phyloP scores from a whole-genome alignment of 2,797 vertebrate genomes.

The Leptoclinus maculatus region DNA sequence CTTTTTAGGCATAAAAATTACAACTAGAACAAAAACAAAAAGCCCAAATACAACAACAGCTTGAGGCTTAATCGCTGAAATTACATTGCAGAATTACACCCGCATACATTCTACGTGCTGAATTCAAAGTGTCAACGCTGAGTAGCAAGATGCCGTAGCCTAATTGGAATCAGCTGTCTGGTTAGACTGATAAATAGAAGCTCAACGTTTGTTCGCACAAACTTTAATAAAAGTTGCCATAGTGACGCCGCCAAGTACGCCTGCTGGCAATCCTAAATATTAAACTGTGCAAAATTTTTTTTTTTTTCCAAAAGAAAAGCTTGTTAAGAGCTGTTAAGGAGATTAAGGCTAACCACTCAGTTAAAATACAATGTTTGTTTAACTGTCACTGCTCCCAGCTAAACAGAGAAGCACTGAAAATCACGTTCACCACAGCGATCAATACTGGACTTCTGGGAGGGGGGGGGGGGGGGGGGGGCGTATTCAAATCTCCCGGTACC shows the following conservation, averaged over 20 bases:
- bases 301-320: conserved; percentile 38
- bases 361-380: conserved; percentile 63
- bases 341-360: conserved; percentile 51
- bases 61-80: conserved; percentile 60
- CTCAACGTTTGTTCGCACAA: conserved; percentile 44
- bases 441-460: conserved; percentile 55
- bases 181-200: conserved; percentile 50
- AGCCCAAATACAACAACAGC: conserved; percentile 43
- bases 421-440: conserved; percentile 60
- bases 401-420: conserved; percentile 39
- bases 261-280: conserved; percentile 34
- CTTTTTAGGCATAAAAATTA: conserved; percentile 37
- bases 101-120: conserved; percentile 23
- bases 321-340: conserved; percentile 45
- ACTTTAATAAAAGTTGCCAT: conserved; percentile 49
- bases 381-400: conserved; percentile 46
- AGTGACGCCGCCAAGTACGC: conserved; percentile 30
- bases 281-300: conserved; percentile 36
- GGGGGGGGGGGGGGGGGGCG: conserved; percentile 40
- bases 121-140: conserved; percentile 38
- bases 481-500: conserved; percentile 57
- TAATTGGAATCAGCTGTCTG: conserved; percentile 61
- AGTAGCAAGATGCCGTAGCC: conserved; percentile 21
- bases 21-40: conserved; percentile 18
- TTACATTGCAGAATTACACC: conserved; percentile 42